Evolutionary conservation across 64 coral and sea anemone species (phyloP), one percentile per base, ranked within the genome.

Genomic region (Stichodactyla mertensii): DNA sequence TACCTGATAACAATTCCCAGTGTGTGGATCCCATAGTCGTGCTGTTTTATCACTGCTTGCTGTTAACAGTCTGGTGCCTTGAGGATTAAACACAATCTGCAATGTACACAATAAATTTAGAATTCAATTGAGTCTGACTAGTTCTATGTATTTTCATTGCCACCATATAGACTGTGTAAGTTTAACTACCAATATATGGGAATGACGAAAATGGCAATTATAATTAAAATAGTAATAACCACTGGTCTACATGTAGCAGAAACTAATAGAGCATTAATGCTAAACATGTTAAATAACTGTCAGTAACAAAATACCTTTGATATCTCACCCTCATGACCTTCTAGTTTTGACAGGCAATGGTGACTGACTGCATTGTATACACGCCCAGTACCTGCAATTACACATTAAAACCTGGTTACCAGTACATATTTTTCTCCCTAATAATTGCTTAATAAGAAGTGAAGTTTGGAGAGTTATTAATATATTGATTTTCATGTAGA

Each of bases 321-420:
- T 56, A 99, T 99, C 83, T 99, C 97, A 79, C 97, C 97, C 64
- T 99, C 93, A 31, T 99, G 97, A 57, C 97, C 97, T 56, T 99
- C 97, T 55, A 99, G 86, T 90, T 99, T 99, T 56, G 88, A 88
- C 51, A 99, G 53, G 86, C 97, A 99, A 55, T 95, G 90, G 93
- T 99, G 97, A 18, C 71, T 95, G 54, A 99, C 64, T 8, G 97
- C 93, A 64, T 99, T 95, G 78, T 99, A 99, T 55, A 99, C 90
- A 85, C 97, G 78, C 0, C 89, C 97, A 18, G 97, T 99, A 57
- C 97, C 97, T 99, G 24, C 18, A 92, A 86, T 45, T 45, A 45
- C 36, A 45, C 36, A 45, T 45, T 45, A 45, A 45, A 45, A 45
- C 36, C 3, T 45, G 36, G 36, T 45, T 45, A 3, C 36, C 36